These are phyloP conservation scores for Amphiprion clarkii DNA, from an alignment of 2,797 vertebrate genomes.

Conservation along the genomic window DNA sequence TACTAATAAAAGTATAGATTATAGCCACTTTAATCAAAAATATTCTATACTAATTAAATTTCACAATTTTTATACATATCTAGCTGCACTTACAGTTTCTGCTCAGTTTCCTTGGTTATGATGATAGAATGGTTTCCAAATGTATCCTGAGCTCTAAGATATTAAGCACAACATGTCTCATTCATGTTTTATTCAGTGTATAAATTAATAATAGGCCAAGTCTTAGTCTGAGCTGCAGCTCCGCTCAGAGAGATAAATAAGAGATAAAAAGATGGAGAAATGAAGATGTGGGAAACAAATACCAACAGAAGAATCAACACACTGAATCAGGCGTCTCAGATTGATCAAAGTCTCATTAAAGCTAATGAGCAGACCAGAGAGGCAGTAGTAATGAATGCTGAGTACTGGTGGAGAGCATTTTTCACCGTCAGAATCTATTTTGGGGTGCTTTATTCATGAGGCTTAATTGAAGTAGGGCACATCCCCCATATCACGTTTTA, in stretches of 20 bases:
- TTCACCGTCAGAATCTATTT: background rate
- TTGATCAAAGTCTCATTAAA: background rate
- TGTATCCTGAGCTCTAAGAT: constrained; percentile 2
- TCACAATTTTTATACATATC: no score
- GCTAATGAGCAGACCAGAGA: constrained; percentile 1
- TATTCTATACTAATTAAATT: no score
- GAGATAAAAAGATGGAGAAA: background rate
- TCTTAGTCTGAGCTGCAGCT: constrained; percentile 17
- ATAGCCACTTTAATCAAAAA: no score
- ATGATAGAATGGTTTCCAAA: background rate
- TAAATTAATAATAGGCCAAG: constrained; percentile 50
- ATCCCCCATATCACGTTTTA: background rate
- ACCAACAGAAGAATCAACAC: background rate
- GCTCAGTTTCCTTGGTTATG: no score
- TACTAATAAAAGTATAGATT: no score
- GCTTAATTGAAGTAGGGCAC: constrained; percentile 2
- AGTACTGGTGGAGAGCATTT: no score
- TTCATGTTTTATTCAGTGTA: constrained; percentile 59
- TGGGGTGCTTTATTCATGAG: background rate
- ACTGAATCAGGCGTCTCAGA: background rate
- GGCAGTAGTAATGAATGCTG: background rate
- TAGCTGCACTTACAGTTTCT: no score
- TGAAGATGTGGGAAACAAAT: background rate
- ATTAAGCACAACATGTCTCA: constrained; percentile 14
- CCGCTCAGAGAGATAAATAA: background rate